These are phyloP conservation scores for Rhagoletis zephyria DNA, from an alignment of 1,140 invertebrate genomes.

Conservation along the genomic window DNA sequence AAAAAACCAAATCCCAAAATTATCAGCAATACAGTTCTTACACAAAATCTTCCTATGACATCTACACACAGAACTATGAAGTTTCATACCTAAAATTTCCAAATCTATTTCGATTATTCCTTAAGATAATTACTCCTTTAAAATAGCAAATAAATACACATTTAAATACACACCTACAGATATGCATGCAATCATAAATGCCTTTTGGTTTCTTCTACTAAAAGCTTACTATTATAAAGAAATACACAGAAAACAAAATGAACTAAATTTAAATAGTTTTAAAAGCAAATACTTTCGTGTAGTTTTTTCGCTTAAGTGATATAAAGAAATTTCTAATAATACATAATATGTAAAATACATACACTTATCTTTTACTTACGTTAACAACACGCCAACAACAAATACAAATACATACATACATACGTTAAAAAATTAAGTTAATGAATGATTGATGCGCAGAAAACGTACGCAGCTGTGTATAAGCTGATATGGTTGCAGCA, in stretches of 20 bases:
- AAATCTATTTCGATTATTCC: not conserved
- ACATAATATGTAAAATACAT: not conserved
- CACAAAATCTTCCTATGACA: too few species aligned
- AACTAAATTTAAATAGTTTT: slow-evolving; percentile 25
- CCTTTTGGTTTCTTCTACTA: not conserved
- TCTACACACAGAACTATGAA: too few species aligned
- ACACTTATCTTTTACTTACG: not conserved
- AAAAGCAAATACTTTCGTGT: not conserved
- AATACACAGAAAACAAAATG: slow-evolving; percentile 44
- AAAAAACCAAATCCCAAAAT: too few species aligned
- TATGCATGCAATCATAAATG: not conserved
- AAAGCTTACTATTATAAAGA: not conserved
- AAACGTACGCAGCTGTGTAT: not conserved
- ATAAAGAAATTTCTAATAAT: not conserved
- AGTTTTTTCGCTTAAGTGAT: slow-evolving; percentile 46
- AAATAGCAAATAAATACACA: not conserved
- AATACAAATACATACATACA: not conserved
- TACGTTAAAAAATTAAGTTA: not conserved
- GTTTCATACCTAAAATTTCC: too few species aligned
- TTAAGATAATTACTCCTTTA: not conserved
- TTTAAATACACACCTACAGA: not conserved
- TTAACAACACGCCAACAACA: not conserved
- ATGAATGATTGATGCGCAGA: not conserved
- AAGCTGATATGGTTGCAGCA: not conserved
- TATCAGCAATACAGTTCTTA: too few species aligned